Evolutionary conservation across 2,888 invertebrate genomes (phyloP).

Genomic region (Limulus polyphemus): DNA sequence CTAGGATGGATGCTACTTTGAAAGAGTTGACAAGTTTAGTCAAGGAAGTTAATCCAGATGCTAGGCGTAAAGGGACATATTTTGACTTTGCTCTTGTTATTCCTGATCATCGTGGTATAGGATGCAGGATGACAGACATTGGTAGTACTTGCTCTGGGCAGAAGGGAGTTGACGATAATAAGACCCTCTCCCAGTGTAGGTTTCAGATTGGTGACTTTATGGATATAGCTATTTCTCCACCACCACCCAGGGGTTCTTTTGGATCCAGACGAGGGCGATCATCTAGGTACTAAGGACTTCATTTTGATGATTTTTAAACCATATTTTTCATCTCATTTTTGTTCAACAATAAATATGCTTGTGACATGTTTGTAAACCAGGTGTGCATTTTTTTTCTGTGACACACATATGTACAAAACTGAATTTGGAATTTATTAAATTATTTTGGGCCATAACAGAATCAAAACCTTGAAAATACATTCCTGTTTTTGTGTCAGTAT

Average conservation of each 20-base stretch:
- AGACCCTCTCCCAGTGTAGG: conserved; percentile 58
- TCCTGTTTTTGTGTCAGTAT: too few relatives aligned
- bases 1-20: conserved; percentile 73
- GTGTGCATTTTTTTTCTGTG: too few relatives aligned
- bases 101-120: conserved; percentile 50
- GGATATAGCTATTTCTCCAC: conserved; percentile 72
- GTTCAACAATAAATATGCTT: too few relatives aligned
- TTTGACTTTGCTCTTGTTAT: conserved; percentile 82
- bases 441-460: too few relatives aligned
- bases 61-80: conserved; percentile 85
- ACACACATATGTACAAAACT: too few relatives aligned
- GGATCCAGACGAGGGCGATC: background rate
- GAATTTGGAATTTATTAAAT: too few relatives aligned
- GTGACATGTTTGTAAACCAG: too few relatives aligned
- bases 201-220: conserved; percentile 94
- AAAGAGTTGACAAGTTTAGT: conserved; percentile 92
- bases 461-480: too few relatives aligned
- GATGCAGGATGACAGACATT: conserved; percentile 83
- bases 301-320: too few relatives aligned
- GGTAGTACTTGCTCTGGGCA: conserved; percentile 87
- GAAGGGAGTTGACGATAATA: conserved; percentile 84
- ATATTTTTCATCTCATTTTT: too few relatives aligned
- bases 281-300: too few relatives aligned
- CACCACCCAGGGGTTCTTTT: conserved; percentile 23
- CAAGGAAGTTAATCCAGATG: conserved; percentile 95